Evolutionary conservation across 2,113 vertebrate genomes (phyloP).

Genomic region (Melanerpes formicivorus): DNA sequence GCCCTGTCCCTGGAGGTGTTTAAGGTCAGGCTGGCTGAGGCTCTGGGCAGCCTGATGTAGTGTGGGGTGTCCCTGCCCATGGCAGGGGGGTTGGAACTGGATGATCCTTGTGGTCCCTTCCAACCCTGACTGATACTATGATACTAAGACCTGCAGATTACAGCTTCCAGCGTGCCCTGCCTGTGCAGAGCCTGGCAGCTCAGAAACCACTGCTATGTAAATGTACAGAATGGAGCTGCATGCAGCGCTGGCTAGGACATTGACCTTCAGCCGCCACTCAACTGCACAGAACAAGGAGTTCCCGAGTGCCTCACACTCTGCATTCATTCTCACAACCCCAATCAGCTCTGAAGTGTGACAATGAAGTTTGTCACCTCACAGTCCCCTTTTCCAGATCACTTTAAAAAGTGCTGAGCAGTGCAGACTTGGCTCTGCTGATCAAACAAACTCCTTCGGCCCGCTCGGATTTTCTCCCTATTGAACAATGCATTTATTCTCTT

Average conservation of each 20-base stretch:
- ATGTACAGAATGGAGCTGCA: not conserved
- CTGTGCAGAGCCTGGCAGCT: not conserved
- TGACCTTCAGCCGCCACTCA: not conserved
- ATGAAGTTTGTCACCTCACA: not conserved
- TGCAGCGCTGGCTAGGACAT: rapidly evolving
- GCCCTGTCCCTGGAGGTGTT: no score
- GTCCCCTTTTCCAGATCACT: not conserved
- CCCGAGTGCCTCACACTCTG: not conserved
- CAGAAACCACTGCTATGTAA: rapidly evolving
- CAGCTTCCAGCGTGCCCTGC: rapidly evolving
- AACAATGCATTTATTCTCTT: not conserved
- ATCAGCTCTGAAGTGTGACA: not conserved
- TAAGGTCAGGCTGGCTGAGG: no score
- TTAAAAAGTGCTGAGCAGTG: not conserved
- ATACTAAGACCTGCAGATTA: no score
- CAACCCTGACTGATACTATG: no score
- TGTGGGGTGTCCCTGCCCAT: no score
- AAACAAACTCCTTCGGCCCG: not conserved
- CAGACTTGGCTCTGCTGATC: no score
- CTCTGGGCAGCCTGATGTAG: no score
- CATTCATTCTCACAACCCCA: not conserved
- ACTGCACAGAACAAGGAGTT: not conserved
- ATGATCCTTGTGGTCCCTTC: no score
- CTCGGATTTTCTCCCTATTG: not conserved
- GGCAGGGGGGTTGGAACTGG: no score